Conservation (phyloP, 2,113 vertebrate genomes). For the Lanius collurio region DNA sequence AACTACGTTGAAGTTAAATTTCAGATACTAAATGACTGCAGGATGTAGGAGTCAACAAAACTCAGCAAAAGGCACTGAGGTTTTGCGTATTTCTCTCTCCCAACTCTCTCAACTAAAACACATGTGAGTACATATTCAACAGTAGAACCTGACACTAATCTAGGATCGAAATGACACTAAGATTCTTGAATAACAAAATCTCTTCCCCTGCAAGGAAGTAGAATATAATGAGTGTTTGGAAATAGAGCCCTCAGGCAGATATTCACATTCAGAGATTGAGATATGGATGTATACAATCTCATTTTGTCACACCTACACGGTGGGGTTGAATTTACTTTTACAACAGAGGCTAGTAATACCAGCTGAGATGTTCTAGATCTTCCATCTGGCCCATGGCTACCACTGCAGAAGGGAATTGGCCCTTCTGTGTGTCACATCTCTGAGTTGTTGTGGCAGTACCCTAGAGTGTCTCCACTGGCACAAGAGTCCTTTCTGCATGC, state of each 20-base stretch:
- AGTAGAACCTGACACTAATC: not conserved
- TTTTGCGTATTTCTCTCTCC: not conserved
- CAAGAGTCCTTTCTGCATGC: not conserved
- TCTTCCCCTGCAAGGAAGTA: not conserved
- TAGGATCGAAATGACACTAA: not conserved
- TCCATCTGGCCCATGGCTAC: not conserved
- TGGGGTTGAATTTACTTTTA: not conserved
- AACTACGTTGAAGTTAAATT: not conserved
- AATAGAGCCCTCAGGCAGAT: not conserved
- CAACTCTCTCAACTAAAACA: not conserved
- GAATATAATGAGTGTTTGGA: not conserved
- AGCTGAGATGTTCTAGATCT: not conserved
- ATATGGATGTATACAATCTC: not conserved
- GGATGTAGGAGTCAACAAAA: not conserved
- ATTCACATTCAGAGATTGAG: not conserved
- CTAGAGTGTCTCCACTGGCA: not conserved
- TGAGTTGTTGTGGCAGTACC: not conserved
- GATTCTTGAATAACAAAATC: not conserved
- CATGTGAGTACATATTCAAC: rapidly evolving
- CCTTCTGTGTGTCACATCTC: not conserved
- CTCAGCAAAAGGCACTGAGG: not conserved
- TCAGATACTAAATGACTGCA: not conserved
- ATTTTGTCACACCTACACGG: not conserved
- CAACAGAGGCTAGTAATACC: not conserved
- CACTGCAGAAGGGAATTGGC: not conserved